Conservation (phyloP, 2,888 invertebrate genomes). For the Lasioglossum lativentre region DNA sequence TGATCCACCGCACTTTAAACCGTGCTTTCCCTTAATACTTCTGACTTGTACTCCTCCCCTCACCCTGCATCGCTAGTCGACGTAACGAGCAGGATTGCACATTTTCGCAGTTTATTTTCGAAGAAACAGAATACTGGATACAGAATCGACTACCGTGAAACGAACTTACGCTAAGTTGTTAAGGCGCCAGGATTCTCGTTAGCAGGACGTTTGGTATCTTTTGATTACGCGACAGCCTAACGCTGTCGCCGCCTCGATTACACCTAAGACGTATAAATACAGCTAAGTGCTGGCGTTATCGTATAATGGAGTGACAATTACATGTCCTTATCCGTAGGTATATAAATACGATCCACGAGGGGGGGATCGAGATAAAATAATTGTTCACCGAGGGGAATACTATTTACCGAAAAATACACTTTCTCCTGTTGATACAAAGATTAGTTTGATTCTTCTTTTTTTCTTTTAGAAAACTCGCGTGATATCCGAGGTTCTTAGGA, state of each 20-base stretch:
- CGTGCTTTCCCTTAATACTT: background rate
- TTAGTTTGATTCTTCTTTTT: slow-evolving; percentile 58
- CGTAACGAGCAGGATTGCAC: background rate
- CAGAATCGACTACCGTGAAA: slow-evolving; percentile 38
- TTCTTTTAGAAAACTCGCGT: slow-evolving; percentile 47
- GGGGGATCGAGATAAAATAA: slow-evolving; percentile 31
- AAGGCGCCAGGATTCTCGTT: slow-evolving; percentile 32
- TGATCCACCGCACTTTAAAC: background rate
- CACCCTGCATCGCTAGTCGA: background rate
- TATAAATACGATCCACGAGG: slow-evolving; percentile 53
- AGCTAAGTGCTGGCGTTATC: slow-evolving; percentile 36
- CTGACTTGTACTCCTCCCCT: background rate
- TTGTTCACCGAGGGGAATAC: slow-evolving; percentile 36
- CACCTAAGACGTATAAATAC: slow-evolving; percentile 54
- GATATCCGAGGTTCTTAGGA: slow-evolving; percentile 41
- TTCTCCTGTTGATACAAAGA: slow-evolving; percentile 57
- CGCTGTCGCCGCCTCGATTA: slow-evolving; percentile 38
- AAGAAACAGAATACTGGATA: slow-evolving; percentile 43
- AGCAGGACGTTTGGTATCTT: slow-evolving; percentile 59
- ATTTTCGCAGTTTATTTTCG: slow-evolving; percentile 31
- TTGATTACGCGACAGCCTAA: slow-evolving; percentile 62
- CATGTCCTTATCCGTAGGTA: slow-evolving; percentile 29
- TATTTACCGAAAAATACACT: slow-evolving; percentile 68
- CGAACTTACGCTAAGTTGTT: slow-evolving; percentile 30
- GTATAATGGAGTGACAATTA: slow-evolving; percentile 39